A percentile compares a stretch with the other conserved stretches of the same genome.
phyloP scores from a whole-genome alignment of 2,797 vertebrate species.

The Falco columbarius region DNA sequence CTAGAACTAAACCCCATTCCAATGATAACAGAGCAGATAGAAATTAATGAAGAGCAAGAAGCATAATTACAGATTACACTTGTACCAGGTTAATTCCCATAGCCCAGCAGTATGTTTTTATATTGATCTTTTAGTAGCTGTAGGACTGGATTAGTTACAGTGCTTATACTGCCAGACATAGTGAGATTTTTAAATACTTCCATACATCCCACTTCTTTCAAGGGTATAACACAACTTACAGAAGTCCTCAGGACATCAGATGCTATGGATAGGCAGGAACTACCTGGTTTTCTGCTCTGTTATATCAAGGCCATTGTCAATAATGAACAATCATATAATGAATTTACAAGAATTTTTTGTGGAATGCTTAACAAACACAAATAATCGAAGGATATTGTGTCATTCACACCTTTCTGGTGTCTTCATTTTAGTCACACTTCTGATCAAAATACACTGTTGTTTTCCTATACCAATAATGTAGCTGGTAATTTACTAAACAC shows the following conservation, averaged over 20 bases:
- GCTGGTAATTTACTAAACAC: not conserved
- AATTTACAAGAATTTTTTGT: not conserved
- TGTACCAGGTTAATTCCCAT: not conserved
- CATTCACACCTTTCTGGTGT: not conserved
- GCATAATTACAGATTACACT: not conserved
- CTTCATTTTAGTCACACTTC: not conserved
- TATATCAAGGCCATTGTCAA: fast-evolving
- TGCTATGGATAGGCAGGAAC: not conserved
- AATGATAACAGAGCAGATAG: not conserved
- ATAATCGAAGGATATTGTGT: not conserved
- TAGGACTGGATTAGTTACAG: not conserved
- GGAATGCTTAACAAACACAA: not conserved
- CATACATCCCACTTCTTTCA: not conserved
- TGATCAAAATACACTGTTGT: not conserved
- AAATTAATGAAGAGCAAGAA: not conserved
- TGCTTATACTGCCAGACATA: not conserved
- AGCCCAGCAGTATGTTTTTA: not conserved
- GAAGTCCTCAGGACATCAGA: not conserved
- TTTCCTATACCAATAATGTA: not conserved
- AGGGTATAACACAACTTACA: not conserved
- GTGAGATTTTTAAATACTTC: not conserved
- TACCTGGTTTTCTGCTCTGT: not conserved
- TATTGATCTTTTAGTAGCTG: not conserved
- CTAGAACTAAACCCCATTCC: not conserved
- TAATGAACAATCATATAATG: not conserved